Evolutionary conservation across 2,113 vertebrate genomes (phyloP), one percentile per base, ranked within the genome.

Genomic region (Rostratula benghalensis): DNA sequence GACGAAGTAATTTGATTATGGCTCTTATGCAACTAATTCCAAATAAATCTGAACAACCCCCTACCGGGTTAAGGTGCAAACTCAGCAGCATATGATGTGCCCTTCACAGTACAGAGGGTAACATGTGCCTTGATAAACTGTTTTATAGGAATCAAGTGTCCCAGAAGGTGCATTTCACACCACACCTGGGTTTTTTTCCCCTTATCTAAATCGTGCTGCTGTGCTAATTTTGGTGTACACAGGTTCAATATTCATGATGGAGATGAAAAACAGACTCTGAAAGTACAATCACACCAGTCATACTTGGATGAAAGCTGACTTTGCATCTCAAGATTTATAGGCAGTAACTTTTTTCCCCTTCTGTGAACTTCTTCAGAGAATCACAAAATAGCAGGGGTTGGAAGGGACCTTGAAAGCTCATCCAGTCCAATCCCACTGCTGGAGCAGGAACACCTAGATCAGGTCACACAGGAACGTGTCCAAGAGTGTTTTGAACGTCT

Each of bases 1-100:
- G 39, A 53, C 59, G 33, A 74, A 77, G 46, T 94, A 86, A 95
- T 96, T 96, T 93, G 90, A 93, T 94, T 94, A 94, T 13, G 46
- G 25, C 51, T 89, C 33, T 94, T 96, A 93, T 2, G 13, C 71
- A 97, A 94, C 85, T 71, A 53, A 74, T 60, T 88, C 64, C 68
- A 94, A 71, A 77, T 67, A 83, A 74, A 77, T 39, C 73, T 5
- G 3, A 92, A 35, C 50, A 70, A 68, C 13, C 64, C 53, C 39
- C 31, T 31, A 8, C 22, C 24, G 61, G 75, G 63, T 4, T 63
- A 81, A 86, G 39, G 51, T 70, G 51, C 16, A 28, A 77, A 43
- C 15, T 80, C 33, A 59, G 79, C 67, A 69, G 54, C 7, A 4
- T 1, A 4, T 11, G 24, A 74, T 7, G 19, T 31, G 48, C 23